Percentiles rank a stretch among this genome's conserved stretches.
Conservation (phyloP, 2,113 vertebrate species). For the Phyllostomus hastatus region DNA sequence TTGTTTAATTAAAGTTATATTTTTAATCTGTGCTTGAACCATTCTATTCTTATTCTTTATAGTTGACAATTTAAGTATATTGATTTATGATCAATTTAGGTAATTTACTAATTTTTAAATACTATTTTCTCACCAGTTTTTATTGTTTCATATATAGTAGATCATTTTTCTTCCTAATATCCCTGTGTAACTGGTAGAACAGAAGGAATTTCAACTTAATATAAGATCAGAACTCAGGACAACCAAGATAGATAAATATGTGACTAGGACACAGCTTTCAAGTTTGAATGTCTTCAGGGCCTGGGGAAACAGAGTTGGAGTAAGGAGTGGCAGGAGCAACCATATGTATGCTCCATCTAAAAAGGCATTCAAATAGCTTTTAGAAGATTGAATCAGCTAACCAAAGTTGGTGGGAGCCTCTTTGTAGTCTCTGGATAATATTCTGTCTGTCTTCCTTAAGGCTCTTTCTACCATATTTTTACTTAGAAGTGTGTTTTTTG, state of each 20-base stretch:
- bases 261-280: conserved; percentile 5
- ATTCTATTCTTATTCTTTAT: background rate
- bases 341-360: background rate
- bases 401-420: background rate
- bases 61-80: background rate
- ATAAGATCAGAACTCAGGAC: background rate
- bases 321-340: background rate
- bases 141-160: background rate
- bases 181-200: background rate
- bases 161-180: background rate
- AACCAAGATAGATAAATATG: background rate
- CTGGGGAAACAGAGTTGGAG: background rate
- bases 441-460: background rate
- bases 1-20: background rate
- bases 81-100: background rate
- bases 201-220: background rate
- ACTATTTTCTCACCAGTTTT: background rate
- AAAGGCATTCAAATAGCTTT: background rate
- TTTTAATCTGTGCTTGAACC: background rate
- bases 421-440: background rate
- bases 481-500: background rate
- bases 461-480: background rate
- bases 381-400: background rate
- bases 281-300: background rate
- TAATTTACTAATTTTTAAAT: background rate